phyloP scores from a whole-genome alignment of 2,888 invertebrate species.

The Drosophila limbata region DNA sequence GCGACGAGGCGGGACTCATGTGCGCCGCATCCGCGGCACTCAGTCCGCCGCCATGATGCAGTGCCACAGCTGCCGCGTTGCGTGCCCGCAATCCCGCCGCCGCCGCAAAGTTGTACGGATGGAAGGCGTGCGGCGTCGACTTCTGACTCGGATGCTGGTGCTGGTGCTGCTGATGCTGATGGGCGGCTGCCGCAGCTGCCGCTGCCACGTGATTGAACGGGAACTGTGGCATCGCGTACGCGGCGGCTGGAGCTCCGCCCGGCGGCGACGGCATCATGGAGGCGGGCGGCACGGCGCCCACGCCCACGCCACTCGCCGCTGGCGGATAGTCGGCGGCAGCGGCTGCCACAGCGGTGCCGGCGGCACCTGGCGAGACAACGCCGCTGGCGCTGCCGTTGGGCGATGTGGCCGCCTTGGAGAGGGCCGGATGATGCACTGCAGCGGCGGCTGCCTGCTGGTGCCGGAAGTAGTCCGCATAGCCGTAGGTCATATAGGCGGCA shows the following conservation, averaged over 20 bases:
- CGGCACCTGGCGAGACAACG: conserved; percentile 50
- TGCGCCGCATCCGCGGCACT: conserved; percentile 70
- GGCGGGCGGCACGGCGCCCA: conserved; percentile 53
- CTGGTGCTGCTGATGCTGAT: not conserved
- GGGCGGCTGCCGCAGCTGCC: conserved; percentile 69
- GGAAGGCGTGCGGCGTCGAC: conserved; percentile 86
- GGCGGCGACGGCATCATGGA: conserved; percentile 87
- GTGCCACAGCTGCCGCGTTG: conserved; percentile 70
- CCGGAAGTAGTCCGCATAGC: conserved; percentile 90
- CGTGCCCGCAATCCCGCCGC: conserved; percentile 81
- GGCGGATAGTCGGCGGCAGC: conserved; percentile 54
- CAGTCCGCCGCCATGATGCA: conserved; percentile 58
- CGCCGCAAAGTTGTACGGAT: conserved; percentile 87
- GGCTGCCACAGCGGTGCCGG: conserved; percentile 38
- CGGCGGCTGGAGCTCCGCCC: conserved; percentile 69
- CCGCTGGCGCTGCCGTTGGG: conserved; percentile 76
- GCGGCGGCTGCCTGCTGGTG: conserved; percentile 86
- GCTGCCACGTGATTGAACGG: conserved; percentile 86
- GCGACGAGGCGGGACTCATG: conserved; percentile 83
- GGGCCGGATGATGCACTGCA: conserved; percentile 86
- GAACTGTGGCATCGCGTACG: conserved; percentile 86
- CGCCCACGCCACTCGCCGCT: conserved; percentile 27
- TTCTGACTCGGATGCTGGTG: conserved; percentile 55
- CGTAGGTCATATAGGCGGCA: conserved; percentile 92
- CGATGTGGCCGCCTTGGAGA: conserved; percentile 88